Base-by-base conservation (phyloP, 2,113 vertebrate species). In the Syngnathus scovelli region DNA sequence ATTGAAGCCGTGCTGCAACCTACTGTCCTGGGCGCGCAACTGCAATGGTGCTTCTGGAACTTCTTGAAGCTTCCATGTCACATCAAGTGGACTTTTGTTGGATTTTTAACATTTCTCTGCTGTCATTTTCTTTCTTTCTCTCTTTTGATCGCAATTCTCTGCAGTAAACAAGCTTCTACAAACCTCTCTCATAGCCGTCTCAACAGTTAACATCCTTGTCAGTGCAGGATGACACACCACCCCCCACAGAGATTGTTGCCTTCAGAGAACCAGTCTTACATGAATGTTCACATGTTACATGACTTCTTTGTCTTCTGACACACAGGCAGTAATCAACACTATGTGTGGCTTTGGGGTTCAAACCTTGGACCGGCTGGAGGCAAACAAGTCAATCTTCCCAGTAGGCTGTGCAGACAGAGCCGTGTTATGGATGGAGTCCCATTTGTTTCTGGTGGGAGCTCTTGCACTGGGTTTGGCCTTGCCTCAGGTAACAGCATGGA, bases 311-410 rank as follows among this genome's bases (percentile, higher is more conserved):
- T 62, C 54, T 39, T 74, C 65, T 72, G 27, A 23, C 10, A 36
- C 9, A 46, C 84, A 93, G 91, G 71, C 71, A 2, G 88, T 91
- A 69, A 74, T 92, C 77, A 92, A 91, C 83, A 90, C 88, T 0
- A 91, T 91, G 90, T 93, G 92, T 15, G 91, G 90, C 0, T 91
- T 91, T 39, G 86, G 87, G 37, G 81, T 86, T 68, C 90, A 91
- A 76, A 88, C 80, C 13, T 87, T 85, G 69, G 88, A 79, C 21
- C 80, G 72, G 69, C 41, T 81, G 70, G 86, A 91, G 5, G 88
- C 85, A 37, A 75, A 81, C 65, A 81, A 81, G 79, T 84, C 80
- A 0, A 90, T 92, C 68, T 89, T 90, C 76, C 74, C 88, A 0
- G 88, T 83, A 9, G 91, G 91, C 66, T 92, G 91, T 71, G 88